phyloP scores from a whole-genome alignment of 2,797 vertebrate genomes.

The Crax fasciolata region DNA sequence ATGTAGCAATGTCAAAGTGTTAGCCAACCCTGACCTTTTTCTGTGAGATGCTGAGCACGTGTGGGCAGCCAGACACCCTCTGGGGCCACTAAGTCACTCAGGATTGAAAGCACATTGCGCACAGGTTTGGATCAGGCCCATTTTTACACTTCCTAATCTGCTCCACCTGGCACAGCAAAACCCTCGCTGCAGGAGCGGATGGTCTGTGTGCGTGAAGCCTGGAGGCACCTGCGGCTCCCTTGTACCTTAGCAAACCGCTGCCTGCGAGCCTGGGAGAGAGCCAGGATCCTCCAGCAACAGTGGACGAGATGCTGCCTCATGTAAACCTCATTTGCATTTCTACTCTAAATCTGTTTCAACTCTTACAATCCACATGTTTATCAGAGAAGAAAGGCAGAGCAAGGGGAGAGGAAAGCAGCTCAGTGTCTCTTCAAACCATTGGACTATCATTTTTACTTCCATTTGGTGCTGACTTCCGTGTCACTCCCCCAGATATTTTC shows the following conservation, averaged over 20 bases:
- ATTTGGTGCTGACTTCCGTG: background rate
- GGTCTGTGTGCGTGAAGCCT: background rate
- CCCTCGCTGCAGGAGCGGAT: background rate
- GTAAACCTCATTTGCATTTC: slow-evolving; percentile 61
- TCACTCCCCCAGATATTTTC: background rate
- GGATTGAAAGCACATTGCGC: background rate
- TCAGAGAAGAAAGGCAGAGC: slow-evolving; percentile 28
- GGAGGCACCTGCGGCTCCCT: slow-evolving; percentile 16
- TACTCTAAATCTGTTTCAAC: slow-evolving; percentile 49
- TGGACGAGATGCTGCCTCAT: background rate
- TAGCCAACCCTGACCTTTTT: background rate
- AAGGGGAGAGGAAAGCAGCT: background rate
- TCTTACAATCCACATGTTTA: slow-evolving; percentile 2
- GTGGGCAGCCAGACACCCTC: background rate
- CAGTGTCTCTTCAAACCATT: background rate
- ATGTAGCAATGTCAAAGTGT: background rate
- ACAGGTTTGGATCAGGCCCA: background rate
- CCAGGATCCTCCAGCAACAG: slow-evolving; percentile 47
- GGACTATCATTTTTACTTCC: slow-evolving; percentile 1
- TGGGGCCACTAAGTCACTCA: background rate
- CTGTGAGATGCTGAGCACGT: background rate
- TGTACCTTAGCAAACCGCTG: slow-evolving; percentile 55
- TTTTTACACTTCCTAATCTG: background rate
- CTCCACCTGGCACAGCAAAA: slow-evolving; percentile 6
- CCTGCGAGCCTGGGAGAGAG: slow-evolving; percentile 52